Conservation (phyloP, 2,113 vertebrate genomes). For the Anarhynchus alexandrinus region DNA sequence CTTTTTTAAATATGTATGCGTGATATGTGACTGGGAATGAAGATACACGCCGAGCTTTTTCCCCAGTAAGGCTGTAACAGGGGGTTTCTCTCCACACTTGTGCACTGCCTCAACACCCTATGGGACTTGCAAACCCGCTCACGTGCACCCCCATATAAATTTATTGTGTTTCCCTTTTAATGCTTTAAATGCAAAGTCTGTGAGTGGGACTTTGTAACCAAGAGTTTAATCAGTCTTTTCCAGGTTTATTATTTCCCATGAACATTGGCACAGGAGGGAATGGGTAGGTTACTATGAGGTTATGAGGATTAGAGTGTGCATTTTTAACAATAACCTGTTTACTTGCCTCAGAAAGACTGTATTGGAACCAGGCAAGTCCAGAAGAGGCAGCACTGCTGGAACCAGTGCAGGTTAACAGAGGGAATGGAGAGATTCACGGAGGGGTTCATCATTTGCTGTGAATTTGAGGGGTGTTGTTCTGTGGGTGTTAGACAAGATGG, state of each 20-base stretch:
- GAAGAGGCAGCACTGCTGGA: not conserved
- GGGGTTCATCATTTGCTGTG: not conserved
- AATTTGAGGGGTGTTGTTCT: not conserved
- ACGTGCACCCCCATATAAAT: not conserved
- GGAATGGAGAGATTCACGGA: not conserved
- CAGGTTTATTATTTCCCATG: not conserved
- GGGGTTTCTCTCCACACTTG: not conserved
- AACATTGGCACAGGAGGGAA: not conserved
- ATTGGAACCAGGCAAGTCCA: not conserved
- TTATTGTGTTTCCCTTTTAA: not conserved
- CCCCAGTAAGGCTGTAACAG: not conserved
- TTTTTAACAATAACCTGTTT: not conserved
- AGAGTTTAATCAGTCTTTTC: not conserved
- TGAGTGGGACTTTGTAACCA: not conserved
- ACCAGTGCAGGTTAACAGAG: not conserved
- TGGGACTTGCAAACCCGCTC: not conserved
- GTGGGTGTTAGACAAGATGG: not conserved
- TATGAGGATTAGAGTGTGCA: not conserved
- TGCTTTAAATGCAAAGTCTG: not conserved
- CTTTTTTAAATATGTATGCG: fast-evolving
- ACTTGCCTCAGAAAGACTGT: not conserved
- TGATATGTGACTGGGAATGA: not conserved
- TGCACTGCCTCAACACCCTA: fast-evolving
- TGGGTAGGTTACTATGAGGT: not conserved
- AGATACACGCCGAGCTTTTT: not conserved